These are phyloP conservation scores for Heteractis magnifica DNA, from an alignment of 92 coral and sea anemone species.

Conservation along the genomic window DNA sequence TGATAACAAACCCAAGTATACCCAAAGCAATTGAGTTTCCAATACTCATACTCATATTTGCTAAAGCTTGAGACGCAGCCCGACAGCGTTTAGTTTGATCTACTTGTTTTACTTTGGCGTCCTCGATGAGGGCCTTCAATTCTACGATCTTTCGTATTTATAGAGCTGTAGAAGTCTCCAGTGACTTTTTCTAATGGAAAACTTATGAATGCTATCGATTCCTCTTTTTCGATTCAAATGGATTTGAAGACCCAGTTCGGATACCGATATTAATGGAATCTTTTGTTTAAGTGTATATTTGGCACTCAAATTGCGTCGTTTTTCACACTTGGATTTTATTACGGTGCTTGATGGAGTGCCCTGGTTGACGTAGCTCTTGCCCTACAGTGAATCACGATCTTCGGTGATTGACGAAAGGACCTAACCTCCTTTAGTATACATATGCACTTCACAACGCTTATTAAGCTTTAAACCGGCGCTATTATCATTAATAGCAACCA, in stretches of 20 bases:
- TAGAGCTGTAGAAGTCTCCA: no score
- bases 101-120: neutral
- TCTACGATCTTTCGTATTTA: no score
- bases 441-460: slow-evolving; percentile 11
- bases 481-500: slow-evolving; percentile 1
- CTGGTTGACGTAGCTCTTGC: neutral
- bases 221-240: neutral
- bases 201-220: neutral
- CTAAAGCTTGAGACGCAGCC: neutral
- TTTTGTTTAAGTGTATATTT: neutral
- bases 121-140: neutral
- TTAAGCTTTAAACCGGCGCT: neutral
- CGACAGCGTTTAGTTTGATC: neutral
- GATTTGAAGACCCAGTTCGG: neutral
- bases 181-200: no score
- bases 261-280: neutral
- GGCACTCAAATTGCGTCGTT: neutral
- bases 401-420: slow-evolving; percentile 24
- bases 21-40: slow-evolving; percentile 47
- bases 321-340: slow-evolving; percentile 10
- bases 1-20: slow-evolving; percentile 60
- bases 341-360: slow-evolving; percentile 1
- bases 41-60: neutral
- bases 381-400: slow-evolving; percentile 19
- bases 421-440: neutral